Base-by-base conservation (phyloP, 2,888 invertebrate genomes). In the Sesia bembeciformis region DNA sequence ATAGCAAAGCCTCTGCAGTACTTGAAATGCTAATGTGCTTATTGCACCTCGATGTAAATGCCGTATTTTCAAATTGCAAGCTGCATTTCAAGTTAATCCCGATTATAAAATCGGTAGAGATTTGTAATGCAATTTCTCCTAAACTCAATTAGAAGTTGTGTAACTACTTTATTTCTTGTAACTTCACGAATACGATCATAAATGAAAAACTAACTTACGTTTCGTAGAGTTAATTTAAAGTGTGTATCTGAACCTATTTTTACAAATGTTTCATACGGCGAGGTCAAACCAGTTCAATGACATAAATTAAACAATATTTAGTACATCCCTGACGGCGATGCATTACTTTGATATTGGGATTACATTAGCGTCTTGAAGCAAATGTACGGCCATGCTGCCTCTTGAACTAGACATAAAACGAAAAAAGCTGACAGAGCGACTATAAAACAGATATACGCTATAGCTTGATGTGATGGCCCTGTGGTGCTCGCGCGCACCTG, bases 401-500 rank as follows among this genome's bases (percentile, higher is more conserved):
- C 23, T 23, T 46, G 5, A 5, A 46, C 4, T 46, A 5, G 23
- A 4, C 46, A 23, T 46, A 46, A 46, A 46, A 46, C n/a, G 23
- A n/a, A 23, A 23, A 46, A 46, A 23, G n/a, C 46, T 46, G 46
- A 23, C 46, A 23, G 4, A 46, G 46, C 46, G 23, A 46, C 46
- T 46, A 46, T 46, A 46, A 46, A 46, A 46, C 46, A 46, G 46
- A 46, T 23, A 5, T 6, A 46, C 7, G 7, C 23, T 46, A 46
- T 23, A 8, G 4, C 8, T 46, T 8, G 46, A 4, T n/a, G 46
- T 46, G 50, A 50, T 50, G 50, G 50, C 50, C 50, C 38, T 50
- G 39, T 50, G 50, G 38, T 50, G 50, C 38, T 39, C 52, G 38
- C 53, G 76, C 81, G 80, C 87, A 87, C 87, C 87, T 88, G 87